Conservation (phyloP, 2,113 vertebrate species). For the Muntiacus muntjak region DNA sequence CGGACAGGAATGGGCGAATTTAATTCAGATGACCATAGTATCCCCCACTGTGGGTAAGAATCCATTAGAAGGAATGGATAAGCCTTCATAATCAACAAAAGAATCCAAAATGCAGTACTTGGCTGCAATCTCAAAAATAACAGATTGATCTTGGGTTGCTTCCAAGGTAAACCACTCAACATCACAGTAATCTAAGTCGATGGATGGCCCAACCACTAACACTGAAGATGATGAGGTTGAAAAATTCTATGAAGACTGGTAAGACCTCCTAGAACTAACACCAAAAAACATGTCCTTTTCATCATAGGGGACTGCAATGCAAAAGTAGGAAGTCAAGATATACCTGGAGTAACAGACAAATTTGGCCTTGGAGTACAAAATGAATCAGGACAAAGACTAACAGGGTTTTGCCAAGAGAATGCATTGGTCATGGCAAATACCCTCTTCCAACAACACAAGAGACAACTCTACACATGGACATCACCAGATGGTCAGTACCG, state of each 20-base stretch:
- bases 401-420: neutral
- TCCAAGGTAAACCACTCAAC: neutral
- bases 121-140: neutral
- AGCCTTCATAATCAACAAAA: neutral
- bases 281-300: neutral
- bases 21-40: neutral
- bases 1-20: neutral
- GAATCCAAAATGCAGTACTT: neutral
- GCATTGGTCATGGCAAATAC: neutral
- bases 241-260: neutral
- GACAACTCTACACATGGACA: neutral
- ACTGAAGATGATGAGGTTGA: neutral
- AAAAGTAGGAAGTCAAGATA: neutral
- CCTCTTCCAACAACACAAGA: neutral
- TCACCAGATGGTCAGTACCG: neutral
- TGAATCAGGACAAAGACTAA: neutral
- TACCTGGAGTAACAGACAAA: neutral
- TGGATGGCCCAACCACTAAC: neutral
- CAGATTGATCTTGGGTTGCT: neutral
- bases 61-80: neutral
- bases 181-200: neutral
- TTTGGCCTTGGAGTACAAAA: neutral
- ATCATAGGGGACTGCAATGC: neutral
- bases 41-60: neutral
- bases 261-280: neutral